A percentile compares a stretch with the other conserved stretches of the same genome.
These are phyloP conservation scores for Nymphicus hollandicus DNA, from an alignment of 2,113 vertebrate species.

Conservation along the genomic window DNA sequence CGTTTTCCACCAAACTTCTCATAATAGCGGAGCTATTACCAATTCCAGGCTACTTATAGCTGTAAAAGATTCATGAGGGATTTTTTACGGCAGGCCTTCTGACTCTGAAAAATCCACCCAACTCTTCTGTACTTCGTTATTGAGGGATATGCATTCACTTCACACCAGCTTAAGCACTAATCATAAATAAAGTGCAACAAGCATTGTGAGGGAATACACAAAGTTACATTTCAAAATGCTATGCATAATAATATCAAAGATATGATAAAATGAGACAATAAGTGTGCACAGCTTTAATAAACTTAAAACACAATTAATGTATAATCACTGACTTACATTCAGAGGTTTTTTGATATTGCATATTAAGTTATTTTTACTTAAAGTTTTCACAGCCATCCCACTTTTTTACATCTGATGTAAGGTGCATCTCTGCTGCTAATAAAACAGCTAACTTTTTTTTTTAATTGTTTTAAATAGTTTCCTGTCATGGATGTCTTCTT, in stretches of 20 bases:
- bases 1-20: constrained; percentile 24
- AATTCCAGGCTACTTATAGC: constrained; percentile 21
- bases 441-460: constrained; percentile 72
- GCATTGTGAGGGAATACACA: constrained; percentile 66
- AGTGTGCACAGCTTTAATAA: constrained; percentile 70
- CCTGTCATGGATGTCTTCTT: constrained; percentile 70
- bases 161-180: constrained; percentile 71
- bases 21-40: constrained; percentile 21
- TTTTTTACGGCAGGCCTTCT: constrained; percentile 60
- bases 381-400: constrained; percentile 64
- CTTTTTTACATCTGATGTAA: constrained; percentile 63
- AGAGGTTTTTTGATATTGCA: constrained; percentile 46
- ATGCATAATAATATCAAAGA: constrained; percentile 72
- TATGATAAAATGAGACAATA: constrained; percentile 68
- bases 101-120: constrained; percentile 54
- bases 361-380: constrained; percentile 68
- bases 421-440: constrained; percentile 71
- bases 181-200: constrained; percentile 73
- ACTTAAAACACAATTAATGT: constrained; percentile 69
- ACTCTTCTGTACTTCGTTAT: constrained; percentile 64
- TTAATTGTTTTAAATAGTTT: constrained; percentile 76
- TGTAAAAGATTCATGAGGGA: constrained; percentile 46
- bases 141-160: constrained; percentile 78
- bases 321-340: constrained; percentile 67
- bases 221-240: constrained; percentile 64